phyloP scores from a whole-genome alignment of 2,888 invertebrate species.

The Labia minor region DNA sequence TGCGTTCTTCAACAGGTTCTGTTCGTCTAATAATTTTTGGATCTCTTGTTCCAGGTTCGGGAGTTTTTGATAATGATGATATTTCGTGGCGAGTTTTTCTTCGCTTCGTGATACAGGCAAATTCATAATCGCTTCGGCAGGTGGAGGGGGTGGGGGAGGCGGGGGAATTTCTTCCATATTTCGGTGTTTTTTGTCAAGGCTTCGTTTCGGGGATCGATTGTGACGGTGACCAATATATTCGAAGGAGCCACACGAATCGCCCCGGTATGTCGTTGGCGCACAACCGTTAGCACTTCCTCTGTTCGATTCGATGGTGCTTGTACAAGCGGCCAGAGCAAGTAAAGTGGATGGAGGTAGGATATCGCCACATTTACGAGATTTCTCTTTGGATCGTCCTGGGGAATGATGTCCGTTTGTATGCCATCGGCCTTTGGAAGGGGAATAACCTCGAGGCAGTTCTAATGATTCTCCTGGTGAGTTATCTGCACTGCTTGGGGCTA shows the following conservation, averaged over 20 bases:
- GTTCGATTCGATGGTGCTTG: conserved; percentile 40
- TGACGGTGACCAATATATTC: conserved; percentile 43
- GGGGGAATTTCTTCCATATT: conserved; percentile 15
- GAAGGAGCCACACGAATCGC: conserved; percentile 53
- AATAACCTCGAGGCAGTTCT: background rate
- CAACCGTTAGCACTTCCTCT: conserved; percentile 33
- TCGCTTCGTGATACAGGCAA: background rate
- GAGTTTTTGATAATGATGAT: conserved; percentile 17
- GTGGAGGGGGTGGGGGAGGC: conserved; percentile 18
- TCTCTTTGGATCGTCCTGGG: background rate
- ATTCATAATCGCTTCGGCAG: background rate
- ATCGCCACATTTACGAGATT: conserved; percentile 21
- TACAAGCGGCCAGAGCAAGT: conserved; percentile 39
- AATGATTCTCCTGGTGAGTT: background rate
- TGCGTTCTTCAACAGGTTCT: conserved; percentile 50
- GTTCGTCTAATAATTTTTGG: conserved; percentile 64
- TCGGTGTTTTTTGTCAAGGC: conserved; percentile 19
- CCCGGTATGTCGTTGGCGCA: conserved; percentile 39
- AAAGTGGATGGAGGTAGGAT: conserved; percentile 47
- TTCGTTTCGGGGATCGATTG: conserved; percentile 16
- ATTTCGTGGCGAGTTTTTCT: conserved; percentile 15
- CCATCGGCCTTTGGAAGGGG: background rate
- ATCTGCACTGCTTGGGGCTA: conserved; percentile 26
- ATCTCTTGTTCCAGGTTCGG: conserved; percentile 67
- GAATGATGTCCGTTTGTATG: background rate